Base-by-base conservation (phyloP, 2,888 invertebrate species). In the Tubulanus polymorphus region DNA sequence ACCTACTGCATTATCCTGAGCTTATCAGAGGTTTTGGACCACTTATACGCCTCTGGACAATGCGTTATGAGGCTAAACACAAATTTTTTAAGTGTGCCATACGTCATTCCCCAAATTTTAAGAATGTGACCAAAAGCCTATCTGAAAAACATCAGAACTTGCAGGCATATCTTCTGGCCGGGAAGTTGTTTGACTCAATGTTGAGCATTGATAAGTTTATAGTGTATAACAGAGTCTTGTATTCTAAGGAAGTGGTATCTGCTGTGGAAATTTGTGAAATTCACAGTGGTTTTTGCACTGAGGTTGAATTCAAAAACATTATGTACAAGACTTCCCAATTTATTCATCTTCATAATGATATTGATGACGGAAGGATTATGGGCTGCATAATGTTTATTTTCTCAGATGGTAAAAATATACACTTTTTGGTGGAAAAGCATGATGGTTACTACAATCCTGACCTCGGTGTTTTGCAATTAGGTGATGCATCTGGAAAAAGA, bases 51-150 rank as follows among this genome's bases (percentile, higher is more conserved):
- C 18, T 41, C 20, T 61, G 60, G 60, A 54, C 53, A 15, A 51
- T 62, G 52, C 28, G 60, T 20, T 61, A 61, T 53, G 57, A 61
- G 32, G 50, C 25, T 23, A 62, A 55, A 28, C 62, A 61, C 47
- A 41, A 27, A 12, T 61, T 53, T 37, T 61, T 61, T 47, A 62
- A 62, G 45, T n/a, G 41, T 28, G 27, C 47, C 37, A 35, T 48
- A 37, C 45, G 41, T 25, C 23, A 18, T 18, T 28, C 29, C 20
- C 25, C 45, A 27, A 56, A 61, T 32, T 62, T 54, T 51, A 56
- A 30, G 27, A 62, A 62, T 49, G 30, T 55, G 10, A 26, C 30
- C 18, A 37, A 26, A 12, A 51, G 55, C 18, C 46, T 57, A 15
- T 54, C 57, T 29, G 15, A 37, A 45, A 54, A 49, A 35, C 60